These are phyloP conservation scores for Euthynnus affinis DNA, from an alignment of 2,797 vertebrate genomes.

Conservation along the genomic window DNA sequence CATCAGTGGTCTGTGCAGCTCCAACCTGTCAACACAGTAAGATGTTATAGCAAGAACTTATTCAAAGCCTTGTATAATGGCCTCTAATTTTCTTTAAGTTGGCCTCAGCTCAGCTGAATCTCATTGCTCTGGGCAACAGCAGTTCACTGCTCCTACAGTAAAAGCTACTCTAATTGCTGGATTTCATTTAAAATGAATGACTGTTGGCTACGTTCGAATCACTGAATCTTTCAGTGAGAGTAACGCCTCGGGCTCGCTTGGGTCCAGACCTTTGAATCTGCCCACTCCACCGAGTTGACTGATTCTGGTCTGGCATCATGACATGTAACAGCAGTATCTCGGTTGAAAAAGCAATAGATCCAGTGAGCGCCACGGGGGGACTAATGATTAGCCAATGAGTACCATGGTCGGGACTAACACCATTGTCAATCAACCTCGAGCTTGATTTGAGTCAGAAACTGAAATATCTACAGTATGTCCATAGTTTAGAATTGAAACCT, in stretches of 20 bases:
- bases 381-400: no score
- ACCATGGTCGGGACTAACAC: no score
- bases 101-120: conserved; percentile 14
- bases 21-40: background rate
- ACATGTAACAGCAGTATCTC: no score
- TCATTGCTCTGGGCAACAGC: conserved; percentile 36
- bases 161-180: conserved; percentile 49
- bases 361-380: no score
- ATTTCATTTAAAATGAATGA: conserved; percentile 59
- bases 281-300: no score
- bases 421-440: no score
- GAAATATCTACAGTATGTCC: conserved; percentile 3
- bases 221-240: conserved; percentile 35
- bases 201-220: conserved; percentile 23
- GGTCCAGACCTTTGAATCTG: background rate
- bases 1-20: background rate
- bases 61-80: conserved; percentile 3
- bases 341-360: no score
- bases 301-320: no score
- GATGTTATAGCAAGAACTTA: conserved; percentile 9
- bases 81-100: conserved; percentile 17
- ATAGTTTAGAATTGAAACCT: conserved; percentile 5
- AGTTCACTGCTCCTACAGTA: conserved; percentile 32
- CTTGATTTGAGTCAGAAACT: conserved; percentile 16
- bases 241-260: conserved; percentile 27